These are phyloP conservation scores for Xestia sexstrigata DNA, from an alignment of 2,888 invertebrate species.

Conservation along the genomic window DNA sequence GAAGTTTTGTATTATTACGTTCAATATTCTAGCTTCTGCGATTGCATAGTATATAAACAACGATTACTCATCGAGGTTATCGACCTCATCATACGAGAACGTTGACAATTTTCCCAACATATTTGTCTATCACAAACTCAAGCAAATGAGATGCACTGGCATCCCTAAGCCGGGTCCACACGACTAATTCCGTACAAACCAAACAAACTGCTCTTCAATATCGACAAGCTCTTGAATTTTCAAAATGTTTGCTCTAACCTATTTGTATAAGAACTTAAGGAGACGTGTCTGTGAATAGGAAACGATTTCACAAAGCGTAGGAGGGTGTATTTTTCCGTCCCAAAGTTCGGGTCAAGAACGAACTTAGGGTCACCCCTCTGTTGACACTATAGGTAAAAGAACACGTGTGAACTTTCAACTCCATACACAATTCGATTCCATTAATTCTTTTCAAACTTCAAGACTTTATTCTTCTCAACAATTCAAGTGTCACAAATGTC, in stretches of 20 bases:
- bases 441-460: slow-evolving; percentile 73
- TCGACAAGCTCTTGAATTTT: slow-evolving; percentile 80
- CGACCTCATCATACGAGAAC: slow-evolving; percentile 46
- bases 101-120: slow-evolving; percentile 60
- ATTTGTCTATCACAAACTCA: slow-evolving; percentile 62
- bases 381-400: slow-evolving; percentile 77
- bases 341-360: slow-evolving; percentile 56
- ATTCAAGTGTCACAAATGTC: slow-evolving; percentile 89
- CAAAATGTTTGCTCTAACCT: slow-evolving; percentile 79
- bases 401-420: slow-evolving; percentile 88
- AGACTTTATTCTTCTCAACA: slow-evolving; percentile 81
- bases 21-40: neutral
- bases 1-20: neutral
- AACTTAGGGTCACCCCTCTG: slow-evolving; percentile 69
- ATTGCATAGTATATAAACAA: slow-evolving; percentile 27
- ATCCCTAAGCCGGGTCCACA: slow-evolving; percentile 65
- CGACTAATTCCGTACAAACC: slow-evolving; percentile 70
- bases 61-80: slow-evolving; percentile 41
- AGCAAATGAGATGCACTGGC: slow-evolving; percentile 70
- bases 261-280: slow-evolving; percentile 72
- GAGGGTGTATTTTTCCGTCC: slow-evolving; percentile 52
- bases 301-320: slow-evolving; percentile 72
- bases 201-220: slow-evolving; percentile 75
- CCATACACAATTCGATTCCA: slow-evolving; percentile 72
- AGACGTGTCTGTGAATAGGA: slow-evolving; percentile 70